Percentiles rank a stretch among this genome's conserved stretches.
phyloP scores from a whole-genome alignment of 2,888 invertebrate genomes.

The Palloptera scutellata region DNA sequence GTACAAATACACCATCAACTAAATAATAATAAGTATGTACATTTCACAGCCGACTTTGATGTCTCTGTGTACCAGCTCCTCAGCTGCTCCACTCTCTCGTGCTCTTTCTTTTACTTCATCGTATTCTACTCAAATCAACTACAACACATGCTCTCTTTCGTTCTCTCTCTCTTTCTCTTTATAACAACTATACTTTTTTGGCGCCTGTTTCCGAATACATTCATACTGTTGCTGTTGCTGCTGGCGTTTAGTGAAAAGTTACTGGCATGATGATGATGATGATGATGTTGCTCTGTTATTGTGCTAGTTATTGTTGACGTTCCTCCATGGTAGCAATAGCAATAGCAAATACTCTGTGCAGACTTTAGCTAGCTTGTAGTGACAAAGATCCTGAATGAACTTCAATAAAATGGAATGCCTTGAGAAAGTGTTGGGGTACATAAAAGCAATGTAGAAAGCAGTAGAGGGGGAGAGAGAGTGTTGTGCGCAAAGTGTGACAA shows the following conservation, averaged over 20 bases:
- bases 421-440: background rate
- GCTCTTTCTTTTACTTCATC: background rate
- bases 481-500: constrained; percentile 18
- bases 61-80: background rate
- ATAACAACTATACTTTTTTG: no score
- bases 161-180: background rate
- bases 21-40: background rate
- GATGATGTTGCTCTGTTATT: background rate
- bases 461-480: background rate
- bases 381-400: no score
- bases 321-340: no score
- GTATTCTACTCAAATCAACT: background rate
- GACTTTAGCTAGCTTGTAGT: no score
- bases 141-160: background rate
- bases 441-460: background rate
- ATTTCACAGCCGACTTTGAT: constrained; percentile 27
- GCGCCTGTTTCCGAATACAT: no score
- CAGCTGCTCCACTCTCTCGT: background rate
- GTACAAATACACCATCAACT: background rate
- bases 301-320: background rate
- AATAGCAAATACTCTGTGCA: no score
- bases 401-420: no score
- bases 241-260: background rate
- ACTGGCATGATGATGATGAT: background rate
- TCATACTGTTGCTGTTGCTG: background rate